Conservation (phyloP, 2,113 vertebrate genomes). For the Saccopteryx leptura region DNA sequence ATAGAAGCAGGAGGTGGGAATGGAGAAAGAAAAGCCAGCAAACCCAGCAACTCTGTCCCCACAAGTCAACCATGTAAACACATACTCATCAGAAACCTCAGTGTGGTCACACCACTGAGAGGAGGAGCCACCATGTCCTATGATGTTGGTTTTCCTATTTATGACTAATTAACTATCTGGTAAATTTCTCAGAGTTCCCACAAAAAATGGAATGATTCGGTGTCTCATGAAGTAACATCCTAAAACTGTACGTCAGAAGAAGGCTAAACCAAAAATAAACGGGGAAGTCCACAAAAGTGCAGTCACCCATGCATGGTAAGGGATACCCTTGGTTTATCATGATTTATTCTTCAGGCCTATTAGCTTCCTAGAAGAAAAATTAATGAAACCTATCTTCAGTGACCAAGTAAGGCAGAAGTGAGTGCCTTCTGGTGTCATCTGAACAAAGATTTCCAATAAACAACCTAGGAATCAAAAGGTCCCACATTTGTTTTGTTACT, state of each 20-base stretch:
- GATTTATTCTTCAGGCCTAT: not conserved
- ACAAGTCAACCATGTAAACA: slow-evolving; percentile 6
- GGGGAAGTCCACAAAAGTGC: not conserved
- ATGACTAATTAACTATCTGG: not conserved
- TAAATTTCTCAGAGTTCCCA: slow-evolving; percentile 29
- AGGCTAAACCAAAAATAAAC: not conserved
- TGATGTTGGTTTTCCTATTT: slow-evolving; percentile 11
- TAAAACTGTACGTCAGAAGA: slow-evolving; percentile 22
- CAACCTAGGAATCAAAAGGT: not conserved
- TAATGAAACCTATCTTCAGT: not conserved
- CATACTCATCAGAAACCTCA: slow-evolving; percentile 21
- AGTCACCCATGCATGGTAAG: not conserved
- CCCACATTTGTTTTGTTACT: not conserved
- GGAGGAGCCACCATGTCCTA: not conserved
- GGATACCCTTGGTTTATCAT: not conserved
- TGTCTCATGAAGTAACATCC: not conserved
- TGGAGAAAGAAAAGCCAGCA: not conserved
- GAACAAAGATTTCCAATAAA: not conserved
- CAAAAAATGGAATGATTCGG: not conserved
- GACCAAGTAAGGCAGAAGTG: not conserved
- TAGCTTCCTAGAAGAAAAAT: not conserved
- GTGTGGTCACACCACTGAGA: slow-evolving; percentile 67
- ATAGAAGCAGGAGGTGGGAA: not conserved
- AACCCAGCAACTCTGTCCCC: not conserved
- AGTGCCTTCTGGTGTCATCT: not conserved